phyloP scores from a whole-genome alignment of 1,140 invertebrate species.

The Nasonia giraulti region DNA sequence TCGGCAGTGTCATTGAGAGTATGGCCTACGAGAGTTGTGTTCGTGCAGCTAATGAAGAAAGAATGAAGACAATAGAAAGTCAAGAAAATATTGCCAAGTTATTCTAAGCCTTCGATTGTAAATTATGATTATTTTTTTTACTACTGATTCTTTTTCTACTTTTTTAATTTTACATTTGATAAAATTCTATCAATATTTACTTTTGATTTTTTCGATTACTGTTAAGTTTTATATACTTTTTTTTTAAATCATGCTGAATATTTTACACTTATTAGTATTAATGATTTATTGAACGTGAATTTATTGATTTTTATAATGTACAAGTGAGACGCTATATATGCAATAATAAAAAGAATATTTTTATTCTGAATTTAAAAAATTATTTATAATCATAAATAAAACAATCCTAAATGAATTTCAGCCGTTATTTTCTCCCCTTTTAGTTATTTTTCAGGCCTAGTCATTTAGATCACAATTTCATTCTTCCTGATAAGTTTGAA shows the following conservation, averaged over 20 bases:
- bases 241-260: neutral
- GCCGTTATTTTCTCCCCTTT: neutral
- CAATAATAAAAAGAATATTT: neutral
- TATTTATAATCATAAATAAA: neutral
- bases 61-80: slow-evolving; percentile 43
- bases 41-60: slow-evolving; percentile 40
- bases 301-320: neutral
- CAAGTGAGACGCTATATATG: neutral
- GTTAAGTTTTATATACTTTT: neutral
- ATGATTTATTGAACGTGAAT: neutral
- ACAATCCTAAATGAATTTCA: neutral
- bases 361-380: neutral
- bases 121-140: neutral
- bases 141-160: neutral
- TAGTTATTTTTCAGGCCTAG: slow-evolving; percentile 10
- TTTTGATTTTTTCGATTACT: neutral
- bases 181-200: neutral
- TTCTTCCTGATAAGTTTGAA: neutral
- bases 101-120: slow-evolving; percentile 40
- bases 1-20: slow-evolving; percentile 31
- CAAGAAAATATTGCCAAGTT: slow-evolving; percentile 28
- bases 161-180: slow-evolving; percentile 8
- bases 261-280: neutral
- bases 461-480: slow-evolving; percentile 37
- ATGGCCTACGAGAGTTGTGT: slow-evolving; percentile 47